Evolutionary conservation across 2,113 vertebrate species (phyloP).

Genomic region (Mixornis gularis): DNA sequence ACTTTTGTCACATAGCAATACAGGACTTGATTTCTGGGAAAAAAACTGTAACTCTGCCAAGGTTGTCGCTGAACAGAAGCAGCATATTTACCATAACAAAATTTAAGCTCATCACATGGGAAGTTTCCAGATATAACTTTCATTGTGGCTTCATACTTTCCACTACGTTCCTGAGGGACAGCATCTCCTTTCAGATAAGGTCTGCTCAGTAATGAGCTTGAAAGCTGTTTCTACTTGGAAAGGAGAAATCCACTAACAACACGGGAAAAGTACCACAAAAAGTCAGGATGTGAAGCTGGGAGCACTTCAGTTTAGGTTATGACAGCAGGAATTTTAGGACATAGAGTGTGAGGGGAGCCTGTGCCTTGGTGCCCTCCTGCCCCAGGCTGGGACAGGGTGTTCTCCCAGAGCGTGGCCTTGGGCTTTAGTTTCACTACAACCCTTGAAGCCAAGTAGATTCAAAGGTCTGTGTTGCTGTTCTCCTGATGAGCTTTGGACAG

Average conservation of each 20-base stretch:
- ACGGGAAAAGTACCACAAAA: background rate
- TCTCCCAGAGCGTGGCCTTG: background rate
- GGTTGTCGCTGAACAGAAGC: background rate
- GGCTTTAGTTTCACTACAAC: background rate
- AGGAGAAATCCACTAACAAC: background rate
- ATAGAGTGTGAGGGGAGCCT: background rate
- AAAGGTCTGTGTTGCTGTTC: background rate
- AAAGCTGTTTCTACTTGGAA: background rate
- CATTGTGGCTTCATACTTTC: background rate
- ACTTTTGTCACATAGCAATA: conserved; percentile 42
- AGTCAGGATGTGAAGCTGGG: background rate
- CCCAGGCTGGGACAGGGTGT: background rate
- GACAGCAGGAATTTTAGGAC: background rate
- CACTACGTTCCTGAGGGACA: background rate
- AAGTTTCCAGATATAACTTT: background rate
- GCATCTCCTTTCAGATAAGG: background rate
- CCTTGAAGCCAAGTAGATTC: background rate
- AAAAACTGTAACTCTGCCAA: conserved; percentile 2
- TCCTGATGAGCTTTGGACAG: background rate
- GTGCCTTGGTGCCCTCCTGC: background rate
- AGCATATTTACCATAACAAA: conserved; percentile 1
- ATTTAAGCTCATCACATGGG: background rate
- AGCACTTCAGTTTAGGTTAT: background rate
- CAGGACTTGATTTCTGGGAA: conserved; percentile 19
- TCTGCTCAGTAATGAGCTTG: background rate